Evolutionary conservation across 2,113 vertebrate species (phyloP).

Genomic region (Antigone vipio): DNA sequence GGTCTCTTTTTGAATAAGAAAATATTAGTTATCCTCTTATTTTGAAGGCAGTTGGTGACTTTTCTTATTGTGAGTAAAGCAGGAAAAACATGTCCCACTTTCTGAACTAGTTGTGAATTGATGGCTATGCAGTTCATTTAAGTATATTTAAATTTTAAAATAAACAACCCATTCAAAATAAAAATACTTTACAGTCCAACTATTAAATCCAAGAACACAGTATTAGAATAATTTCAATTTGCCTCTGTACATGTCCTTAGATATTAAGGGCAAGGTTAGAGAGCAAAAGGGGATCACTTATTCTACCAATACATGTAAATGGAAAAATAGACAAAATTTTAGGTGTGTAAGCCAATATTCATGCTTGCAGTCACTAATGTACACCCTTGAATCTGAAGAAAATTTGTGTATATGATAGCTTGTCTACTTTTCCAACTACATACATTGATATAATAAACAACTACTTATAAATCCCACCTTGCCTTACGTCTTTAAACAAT

Average conservation of each 20-base stretch:
- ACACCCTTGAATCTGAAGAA: background rate
- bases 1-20: background rate
- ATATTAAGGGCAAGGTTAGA: background rate
- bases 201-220: background rate
- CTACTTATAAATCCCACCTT: background rate
- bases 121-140: background rate
- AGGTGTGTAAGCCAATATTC: background rate
- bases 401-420: background rate
- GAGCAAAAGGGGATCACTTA: background rate
- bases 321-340: background rate
- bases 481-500: background rate
- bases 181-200: background rate
- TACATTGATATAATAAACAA: background rate
- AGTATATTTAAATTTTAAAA: background rate
- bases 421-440: background rate
- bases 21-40: background rate
- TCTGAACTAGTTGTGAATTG: background rate
- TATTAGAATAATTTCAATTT: background rate
- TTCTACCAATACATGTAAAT: background rate
- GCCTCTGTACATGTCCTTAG: background rate
- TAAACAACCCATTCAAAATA: background rate
- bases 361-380: background rate
- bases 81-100: background rate
- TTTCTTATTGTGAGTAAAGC: background rate
- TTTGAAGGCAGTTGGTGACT: background rate